Evolutionary conservation across 2,113 vertebrate species (phyloP).

Genomic region (Caloenas nicobarica): DNA sequence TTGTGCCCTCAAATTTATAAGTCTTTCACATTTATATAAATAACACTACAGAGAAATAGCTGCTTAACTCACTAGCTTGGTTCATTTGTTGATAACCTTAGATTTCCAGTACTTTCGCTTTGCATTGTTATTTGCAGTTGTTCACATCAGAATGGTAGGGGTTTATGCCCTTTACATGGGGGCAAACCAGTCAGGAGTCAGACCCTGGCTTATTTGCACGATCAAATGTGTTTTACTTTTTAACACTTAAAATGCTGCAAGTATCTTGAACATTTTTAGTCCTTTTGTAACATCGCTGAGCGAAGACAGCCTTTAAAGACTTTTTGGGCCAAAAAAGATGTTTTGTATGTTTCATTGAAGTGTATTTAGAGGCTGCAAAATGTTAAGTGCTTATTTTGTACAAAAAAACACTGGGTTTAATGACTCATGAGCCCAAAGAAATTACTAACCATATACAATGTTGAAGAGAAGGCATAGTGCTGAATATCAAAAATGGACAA

Average conservation of each 20-base stretch:
- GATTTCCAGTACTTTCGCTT: not conserved
- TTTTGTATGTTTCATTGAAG: not conserved
- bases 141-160: not conserved
- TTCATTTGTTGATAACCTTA: not conserved
- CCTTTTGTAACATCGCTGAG: not conserved
- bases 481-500: not conserved
- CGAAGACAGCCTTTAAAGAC: not conserved
- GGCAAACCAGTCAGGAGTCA: not conserved
- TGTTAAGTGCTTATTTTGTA: not conserved
- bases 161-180: not conserved
- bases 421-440: not conserved
- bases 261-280: not conserved
- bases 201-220: not conserved
- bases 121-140: not conserved
- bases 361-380: not conserved
- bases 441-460: not conserved
- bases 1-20: not conserved
- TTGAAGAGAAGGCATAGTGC: not conserved
- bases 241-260: not conserved
- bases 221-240: not conserved
- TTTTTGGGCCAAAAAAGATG: not conserved
- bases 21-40: not conserved
- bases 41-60: not conserved
- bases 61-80: not conserved
- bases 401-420: not conserved